These are phyloP conservation scores for Nasonia longicornis DNA, from an alignment of 1,140 invertebrate genomes.

Conservation along the genomic window DNA sequence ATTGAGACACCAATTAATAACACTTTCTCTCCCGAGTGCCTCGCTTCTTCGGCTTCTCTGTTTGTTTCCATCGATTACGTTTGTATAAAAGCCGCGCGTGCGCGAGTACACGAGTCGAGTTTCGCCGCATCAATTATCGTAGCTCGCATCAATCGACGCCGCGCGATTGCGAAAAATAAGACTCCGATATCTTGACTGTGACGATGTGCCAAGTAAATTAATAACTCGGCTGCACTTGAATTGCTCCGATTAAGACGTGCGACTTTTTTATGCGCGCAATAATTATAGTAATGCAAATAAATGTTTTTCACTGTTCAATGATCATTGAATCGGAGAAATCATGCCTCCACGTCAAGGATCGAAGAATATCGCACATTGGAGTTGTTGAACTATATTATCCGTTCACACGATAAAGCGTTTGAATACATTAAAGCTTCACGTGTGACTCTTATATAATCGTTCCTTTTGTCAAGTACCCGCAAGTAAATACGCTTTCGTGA, in stretches of 20 bases:
- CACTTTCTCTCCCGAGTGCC: constrained; percentile 20
- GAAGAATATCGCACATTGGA: not conserved
- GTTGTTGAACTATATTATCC: not conserved
- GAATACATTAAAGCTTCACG: not conserved
- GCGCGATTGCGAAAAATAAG: not conserved
- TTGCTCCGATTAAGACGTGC: too few relatives aligned
- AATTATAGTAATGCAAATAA: too few relatives aligned
- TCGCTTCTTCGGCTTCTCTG: not conserved
- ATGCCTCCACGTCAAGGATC: too few relatives aligned
- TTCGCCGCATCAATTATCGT: constrained; percentile 35
- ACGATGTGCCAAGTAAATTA: not conserved
- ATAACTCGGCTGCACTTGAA: not conserved
- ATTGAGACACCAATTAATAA: constrained; percentile 40
- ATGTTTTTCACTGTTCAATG: too few relatives aligned
- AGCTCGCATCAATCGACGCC: not conserved
- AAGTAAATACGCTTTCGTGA: constrained; percentile 26
- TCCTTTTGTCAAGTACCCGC: not conserved
- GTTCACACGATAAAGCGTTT: not conserved
- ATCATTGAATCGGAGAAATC: too few relatives aligned
- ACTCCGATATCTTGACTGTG: not conserved
- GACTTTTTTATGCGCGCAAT: too few relatives aligned
- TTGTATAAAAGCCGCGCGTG: not conserved
- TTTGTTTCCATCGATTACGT: not conserved
- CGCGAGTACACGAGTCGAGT: not conserved
- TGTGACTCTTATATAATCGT: not conserved